Evolutionary conservation across 2,888 invertebrate genomes (phyloP).

Genomic region (Monopis laevigella): DNA sequence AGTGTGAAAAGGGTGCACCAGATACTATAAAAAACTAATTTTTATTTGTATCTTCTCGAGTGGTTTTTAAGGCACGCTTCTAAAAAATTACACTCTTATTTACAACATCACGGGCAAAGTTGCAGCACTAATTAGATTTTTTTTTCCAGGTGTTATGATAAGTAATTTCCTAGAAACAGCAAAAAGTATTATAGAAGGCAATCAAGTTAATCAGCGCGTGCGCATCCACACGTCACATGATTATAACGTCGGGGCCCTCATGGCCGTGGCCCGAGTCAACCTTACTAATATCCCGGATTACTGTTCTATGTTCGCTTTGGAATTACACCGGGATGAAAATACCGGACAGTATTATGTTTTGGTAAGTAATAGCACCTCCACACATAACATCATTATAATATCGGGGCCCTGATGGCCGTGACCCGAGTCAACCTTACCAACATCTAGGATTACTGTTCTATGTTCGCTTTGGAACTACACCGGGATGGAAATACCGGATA

Average conservation of each 20-base stretch:
- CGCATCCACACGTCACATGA: constrained; percentile 45
- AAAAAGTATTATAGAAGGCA: constrained; percentile 31
- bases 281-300: constrained; percentile 43
- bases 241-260: constrained; percentile 50
- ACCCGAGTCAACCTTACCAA: constrained; percentile 29
- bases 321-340: constrained; percentile 35
- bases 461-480: constrained; percentile 45
- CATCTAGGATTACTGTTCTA: constrained; percentile 47
- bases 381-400: constrained; percentile 24
- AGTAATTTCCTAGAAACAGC: constrained; percentile 40
- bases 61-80: too few species aligned
- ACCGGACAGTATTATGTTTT: constrained; percentile 36
- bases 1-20: too few species aligned
- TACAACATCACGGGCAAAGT: too few species aligned
- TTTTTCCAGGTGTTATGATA: constrained; percentile 40
- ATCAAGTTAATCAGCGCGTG: constrained; percentile 29
- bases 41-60: too few species aligned
- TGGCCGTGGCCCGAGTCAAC: constrained; percentile 38
- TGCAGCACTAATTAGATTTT: too few species aligned
- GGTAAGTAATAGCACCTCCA: too few species aligned
- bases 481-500: constrained; percentile 30
- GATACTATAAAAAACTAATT: too few species aligned
- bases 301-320: constrained; percentile 41
- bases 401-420: constrained; percentile 49
- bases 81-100: too few species aligned